Percentiles rank a stretch among this genome's conserved stretches.
Evolutionary conservation across 64 coral and sea anemone species (phyloP).

Genomic region (Montipora foliosa): DNA sequence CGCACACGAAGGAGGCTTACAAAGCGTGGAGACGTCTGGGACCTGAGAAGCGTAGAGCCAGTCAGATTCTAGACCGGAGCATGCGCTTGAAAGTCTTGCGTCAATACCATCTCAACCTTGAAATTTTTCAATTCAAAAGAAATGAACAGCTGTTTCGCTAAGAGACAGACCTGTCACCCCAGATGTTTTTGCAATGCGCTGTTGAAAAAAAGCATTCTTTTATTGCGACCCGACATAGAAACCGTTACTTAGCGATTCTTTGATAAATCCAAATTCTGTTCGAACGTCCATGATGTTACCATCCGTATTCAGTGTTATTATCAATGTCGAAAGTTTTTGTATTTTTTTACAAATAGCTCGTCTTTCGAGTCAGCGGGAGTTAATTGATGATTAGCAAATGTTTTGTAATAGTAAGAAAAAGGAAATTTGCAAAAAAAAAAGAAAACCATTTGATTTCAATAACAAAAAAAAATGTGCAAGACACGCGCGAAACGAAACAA

Average conservation of each 20-base stretch:
- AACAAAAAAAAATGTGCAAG: background rate
- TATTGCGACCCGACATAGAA: background rate
- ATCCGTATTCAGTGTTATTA: background rate
- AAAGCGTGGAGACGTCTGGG: no score
- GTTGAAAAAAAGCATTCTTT: background rate
- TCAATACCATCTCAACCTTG: background rate
- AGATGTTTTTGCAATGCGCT: background rate
- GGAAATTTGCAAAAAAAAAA: background rate
- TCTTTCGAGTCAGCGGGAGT: background rate
- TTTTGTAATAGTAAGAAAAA: background rate
- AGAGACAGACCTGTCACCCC: background rate
- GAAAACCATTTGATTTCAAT: background rate
- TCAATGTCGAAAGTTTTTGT: background rate
- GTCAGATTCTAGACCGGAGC: no score
- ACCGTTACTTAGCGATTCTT: background rate
- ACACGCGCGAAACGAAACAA: background rate
- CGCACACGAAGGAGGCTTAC: no score
- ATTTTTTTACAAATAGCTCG: conserved; percentile 1
- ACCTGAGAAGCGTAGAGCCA: no score
- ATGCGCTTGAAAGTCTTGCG: no score
- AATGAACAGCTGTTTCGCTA: background rate
- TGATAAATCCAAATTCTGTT: background rate
- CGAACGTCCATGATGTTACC: background rate
- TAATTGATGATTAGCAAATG: background rate
- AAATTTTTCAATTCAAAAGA: background rate